These are phyloP conservation scores for Corythoichthys haematopterus DNA, from an alignment of 2,113 vertebrate genomes.

Conservation along the genomic window DNA sequence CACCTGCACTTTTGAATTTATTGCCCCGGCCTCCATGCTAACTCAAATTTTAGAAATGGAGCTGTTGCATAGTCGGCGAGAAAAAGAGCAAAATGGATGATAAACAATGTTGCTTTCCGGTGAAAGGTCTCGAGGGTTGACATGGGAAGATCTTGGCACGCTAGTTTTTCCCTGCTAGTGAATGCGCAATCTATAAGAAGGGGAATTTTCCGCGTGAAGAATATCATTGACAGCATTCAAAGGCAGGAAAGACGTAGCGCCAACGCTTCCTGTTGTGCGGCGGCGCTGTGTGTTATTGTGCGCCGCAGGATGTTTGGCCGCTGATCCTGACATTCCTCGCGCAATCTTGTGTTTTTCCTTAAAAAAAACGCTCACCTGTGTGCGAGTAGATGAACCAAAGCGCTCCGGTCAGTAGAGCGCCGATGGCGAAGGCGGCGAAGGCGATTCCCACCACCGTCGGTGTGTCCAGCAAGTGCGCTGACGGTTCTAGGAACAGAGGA, in stretches of 20 bases:
- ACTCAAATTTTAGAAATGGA: background rate
- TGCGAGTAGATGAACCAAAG: slow-evolving; percentile 6
- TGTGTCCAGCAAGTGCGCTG: background rate
- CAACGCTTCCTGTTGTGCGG: slow-evolving; percentile 67
- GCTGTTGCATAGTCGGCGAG: too few relatives aligned
- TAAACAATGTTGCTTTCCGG: background rate
- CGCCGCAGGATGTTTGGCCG: slow-evolving; percentile 62
- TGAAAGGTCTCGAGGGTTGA: background rate
- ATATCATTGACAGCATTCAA: slow-evolving; percentile 57
- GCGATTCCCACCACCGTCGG: background rate
- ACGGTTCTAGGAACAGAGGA: background rate
- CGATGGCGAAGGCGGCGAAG: slow-evolving; percentile 4
- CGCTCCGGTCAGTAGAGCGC: background rate
- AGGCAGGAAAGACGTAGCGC: slow-evolving; percentile 61
- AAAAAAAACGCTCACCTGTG: background rate
- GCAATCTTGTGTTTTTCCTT: background rate
- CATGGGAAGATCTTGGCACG: slow-evolving; percentile 59
- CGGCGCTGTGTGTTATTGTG: slow-evolving; percentile 63
- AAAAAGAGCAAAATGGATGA: too few relatives aligned
- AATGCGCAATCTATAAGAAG: slow-evolving; percentile 39
- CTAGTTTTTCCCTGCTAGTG: slow-evolving; percentile 66
- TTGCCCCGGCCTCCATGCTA: background rate
- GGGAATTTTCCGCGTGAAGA: slow-evolving; percentile 70
- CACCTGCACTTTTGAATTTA: slow-evolving; percentile 20
- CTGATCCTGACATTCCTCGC: slow-evolving; percentile 29